A percentile compares a stretch with the other conserved stretches of the same genome.
Evolutionary conservation across 2,888 invertebrate species (phyloP).

Genomic region (Zelleria hepariella): DNA sequence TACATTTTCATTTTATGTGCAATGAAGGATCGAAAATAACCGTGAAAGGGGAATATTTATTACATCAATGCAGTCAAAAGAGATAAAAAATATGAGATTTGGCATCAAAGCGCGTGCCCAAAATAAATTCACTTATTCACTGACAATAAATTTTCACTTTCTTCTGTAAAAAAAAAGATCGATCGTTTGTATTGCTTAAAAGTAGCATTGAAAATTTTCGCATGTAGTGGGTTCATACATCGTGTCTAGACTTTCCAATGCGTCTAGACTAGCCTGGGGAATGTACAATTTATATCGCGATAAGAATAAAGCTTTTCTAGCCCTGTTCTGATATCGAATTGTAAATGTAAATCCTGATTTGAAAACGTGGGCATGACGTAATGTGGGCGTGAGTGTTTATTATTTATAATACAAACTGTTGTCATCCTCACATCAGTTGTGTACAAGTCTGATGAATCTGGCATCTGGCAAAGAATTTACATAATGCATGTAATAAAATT

Average conservation of each 20-base stretch:
- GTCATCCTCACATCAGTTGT: not conserved
- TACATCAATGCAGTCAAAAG: not conserved
- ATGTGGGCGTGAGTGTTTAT: no score
- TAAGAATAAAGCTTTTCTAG: no score
- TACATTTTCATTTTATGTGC: not conserved
- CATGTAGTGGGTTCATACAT: not conserved
- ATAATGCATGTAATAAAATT: no score
- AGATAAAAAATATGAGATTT: not conserved
- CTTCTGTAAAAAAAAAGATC: not conserved
- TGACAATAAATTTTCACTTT: not conserved
- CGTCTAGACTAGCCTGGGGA: not conserved
- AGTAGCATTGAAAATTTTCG: not conserved
- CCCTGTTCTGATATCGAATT: no score
- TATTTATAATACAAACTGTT: no score
- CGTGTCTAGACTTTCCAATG: not conserved
- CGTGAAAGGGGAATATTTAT: not conserved
- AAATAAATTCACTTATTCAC: not conserved
- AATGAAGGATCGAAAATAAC: not conserved
- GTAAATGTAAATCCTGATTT: no score
- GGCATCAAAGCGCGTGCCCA: not conserved
- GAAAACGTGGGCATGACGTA: no score
- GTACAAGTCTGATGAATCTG: not conserved
- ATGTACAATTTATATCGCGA: no score
- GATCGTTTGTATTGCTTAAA: not conserved
- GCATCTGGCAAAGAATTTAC: no score